phyloP scores from a whole-genome alignment of 2,888 invertebrate species.

The Hypomecis punctinalis region DNA sequence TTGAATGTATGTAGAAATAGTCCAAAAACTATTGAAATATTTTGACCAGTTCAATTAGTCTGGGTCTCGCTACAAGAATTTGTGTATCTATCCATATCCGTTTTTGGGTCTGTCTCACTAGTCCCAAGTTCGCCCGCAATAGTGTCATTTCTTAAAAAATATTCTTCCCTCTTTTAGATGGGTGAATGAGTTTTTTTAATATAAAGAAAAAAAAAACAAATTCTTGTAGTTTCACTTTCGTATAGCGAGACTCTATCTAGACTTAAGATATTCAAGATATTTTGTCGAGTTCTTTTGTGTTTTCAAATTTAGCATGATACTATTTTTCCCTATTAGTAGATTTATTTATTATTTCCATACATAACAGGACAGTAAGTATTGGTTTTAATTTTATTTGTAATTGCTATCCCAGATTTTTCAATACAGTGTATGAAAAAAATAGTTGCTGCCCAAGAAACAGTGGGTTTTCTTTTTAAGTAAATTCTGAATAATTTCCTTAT shows the following conservation, averaged over 20 bases:
- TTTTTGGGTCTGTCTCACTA: too few species aligned
- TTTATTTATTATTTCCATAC: background rate
- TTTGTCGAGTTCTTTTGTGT: constrained; percentile 3
- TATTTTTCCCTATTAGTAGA: background rate
- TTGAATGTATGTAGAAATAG: constrained; percentile 15
- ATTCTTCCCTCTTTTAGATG: too few species aligned
- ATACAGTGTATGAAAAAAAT: too few species aligned
- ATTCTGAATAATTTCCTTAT: too few species aligned
- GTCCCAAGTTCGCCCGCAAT: too few species aligned
- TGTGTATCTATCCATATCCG: background rate
- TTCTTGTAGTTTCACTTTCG: background rate
- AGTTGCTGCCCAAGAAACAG: too few species aligned
- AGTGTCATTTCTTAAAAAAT: too few species aligned
- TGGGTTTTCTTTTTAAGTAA: too few species aligned
- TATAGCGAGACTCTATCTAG: constrained; percentile 12
- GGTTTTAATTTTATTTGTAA: background rate
- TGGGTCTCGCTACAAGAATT: constrained; percentile 19
- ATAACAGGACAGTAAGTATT: background rate
- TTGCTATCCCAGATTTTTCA: too few species aligned
- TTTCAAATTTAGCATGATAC: constrained; percentile 2
- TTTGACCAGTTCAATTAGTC: background rate
- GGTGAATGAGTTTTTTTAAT: too few species aligned
- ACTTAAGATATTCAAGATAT: background rate
- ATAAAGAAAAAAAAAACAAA: too few species aligned
- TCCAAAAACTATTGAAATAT: constrained; percentile 8